These are phyloP conservation scores for Psephotus haematonotus DNA, from an alignment of 2,113 vertebrate genomes.

Conservation along the genomic window DNA sequence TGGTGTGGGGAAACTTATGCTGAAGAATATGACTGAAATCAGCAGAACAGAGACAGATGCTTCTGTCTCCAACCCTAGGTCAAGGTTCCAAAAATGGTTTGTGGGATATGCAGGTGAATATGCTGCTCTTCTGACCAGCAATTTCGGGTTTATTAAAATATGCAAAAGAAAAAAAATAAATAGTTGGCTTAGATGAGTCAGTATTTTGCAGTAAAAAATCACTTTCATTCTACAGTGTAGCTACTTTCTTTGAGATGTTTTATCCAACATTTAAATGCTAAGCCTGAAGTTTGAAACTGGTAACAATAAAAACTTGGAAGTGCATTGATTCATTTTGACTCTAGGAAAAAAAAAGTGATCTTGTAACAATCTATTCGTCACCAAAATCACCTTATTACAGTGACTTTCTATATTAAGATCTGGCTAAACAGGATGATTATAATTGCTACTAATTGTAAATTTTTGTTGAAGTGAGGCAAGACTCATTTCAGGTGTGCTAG, in stretches of 20 bases:
- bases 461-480: not conserved
- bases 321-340: not conserved
- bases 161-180: not conserved
- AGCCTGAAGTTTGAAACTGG: not conserved
- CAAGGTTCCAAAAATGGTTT: not conserved
- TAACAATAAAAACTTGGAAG: not conserved
- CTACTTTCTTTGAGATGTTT: not conserved
- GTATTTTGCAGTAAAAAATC: not conserved
- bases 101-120: not conserved
- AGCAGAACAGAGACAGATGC: not conserved
- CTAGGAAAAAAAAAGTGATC: not conserved
- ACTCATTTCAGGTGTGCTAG: not conserved
- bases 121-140: not conserved
- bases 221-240: not conserved
- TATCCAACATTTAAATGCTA: not conserved
- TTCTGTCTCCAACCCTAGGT: not conserved
- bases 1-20: not conserved
- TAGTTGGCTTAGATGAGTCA: not conserved
- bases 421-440: not conserved
- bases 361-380: not conserved
- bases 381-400: not conserved
- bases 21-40: not conserved
- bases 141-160: not conserved
- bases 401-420: not conserved
- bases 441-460: not conserved